A percentile compares a stretch with the other conserved stretches of the same genome.
Evolutionary conservation across 2,888 invertebrate genomes (phyloP).

Genomic region (Phalangium opilio): DNA sequence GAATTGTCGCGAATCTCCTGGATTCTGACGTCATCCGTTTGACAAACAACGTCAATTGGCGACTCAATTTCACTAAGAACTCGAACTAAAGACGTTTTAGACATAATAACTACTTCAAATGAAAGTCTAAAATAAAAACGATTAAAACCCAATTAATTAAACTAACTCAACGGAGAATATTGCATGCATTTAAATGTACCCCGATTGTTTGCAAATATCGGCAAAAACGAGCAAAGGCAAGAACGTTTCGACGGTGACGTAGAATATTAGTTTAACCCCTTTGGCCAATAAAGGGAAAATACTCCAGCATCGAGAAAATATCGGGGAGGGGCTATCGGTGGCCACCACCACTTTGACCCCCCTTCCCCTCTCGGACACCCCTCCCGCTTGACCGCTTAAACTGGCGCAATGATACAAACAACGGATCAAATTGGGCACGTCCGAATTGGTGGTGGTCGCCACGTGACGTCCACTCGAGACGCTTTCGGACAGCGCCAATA

Average conservation of each 20-base stretch:
- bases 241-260: conserved; percentile 1
- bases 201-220: conserved; percentile 7
- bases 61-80: no score
- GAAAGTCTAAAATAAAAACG: no score
- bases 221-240: conserved; percentile 9
- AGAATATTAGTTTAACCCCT: conserved; percentile 6
- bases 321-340: background rate
- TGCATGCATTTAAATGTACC: no score
- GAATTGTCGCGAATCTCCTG: no score
- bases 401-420: conserved; percentile 8
- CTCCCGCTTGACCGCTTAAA: no score
- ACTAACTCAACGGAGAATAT: background rate
- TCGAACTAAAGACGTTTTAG: background rate
- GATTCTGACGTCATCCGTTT: no score
- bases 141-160: no score
- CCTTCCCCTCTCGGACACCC: background rate
- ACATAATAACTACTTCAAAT: background rate
- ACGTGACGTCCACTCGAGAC: conserved; percentile 6
- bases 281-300: conserved; percentile 8
- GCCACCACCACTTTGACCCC: background rate
- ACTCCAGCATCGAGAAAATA: conserved; percentile 5
- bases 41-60: no score
- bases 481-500: conserved; percentile 7
- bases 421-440: conserved; percentile 10
- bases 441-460: conserved; percentile 1